Evolutionary conservation across 2,797 vertebrate genomes (phyloP), one percentile per base, ranked within the genome.

Genomic region (Potorous gilbertii): DNA sequence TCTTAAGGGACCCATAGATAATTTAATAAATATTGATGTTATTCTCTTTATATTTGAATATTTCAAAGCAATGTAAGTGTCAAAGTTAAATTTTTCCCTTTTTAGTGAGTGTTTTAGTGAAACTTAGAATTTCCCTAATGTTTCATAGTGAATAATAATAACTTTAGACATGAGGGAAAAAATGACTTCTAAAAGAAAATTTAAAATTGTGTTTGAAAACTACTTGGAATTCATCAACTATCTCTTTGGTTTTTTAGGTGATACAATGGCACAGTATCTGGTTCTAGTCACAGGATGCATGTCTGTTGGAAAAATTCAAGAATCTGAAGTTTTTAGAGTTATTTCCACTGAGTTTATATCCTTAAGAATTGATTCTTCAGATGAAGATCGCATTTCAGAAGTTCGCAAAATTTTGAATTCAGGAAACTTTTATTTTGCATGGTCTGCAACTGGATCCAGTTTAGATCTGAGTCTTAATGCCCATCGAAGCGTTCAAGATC

Each of bases 271-370:
- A 34, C 99, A 99, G 98, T 99, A 99, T 95, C 98, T 99, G 97
- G 99, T 99, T 96, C 98, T 99, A 31, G 99, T 99, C 94, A 99
- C 99, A 0, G 99, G 99, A 24, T 99, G 99, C 97, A 99, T 99
- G 99, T 99, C 99, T 1, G 99, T 99, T 95, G 99, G 99, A 40
- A 99, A 99, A 97, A 99, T 99, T 96, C 99, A 99, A 98, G 99
- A 99, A 90, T 99, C 99, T 0, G 99, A 99, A 98, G 99, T 99
- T 66, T 99, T 99, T 98, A 99, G 99, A 95, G 99, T 99, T 95
- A 99, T 99, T n/a, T 99, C 99, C 97, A 99, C 99, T 0, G 99
- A 99, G 57, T 99, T 99, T 62, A 99, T 99, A 95, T 99, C 99
- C 0, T 97, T 99, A 92, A 99, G 99, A 96, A 98, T 98, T 0